These are phyloP conservation scores for Thymelicus acteon DNA, from an alignment of 2,888 invertebrate genomes.

Conservation along the genomic window DNA sequence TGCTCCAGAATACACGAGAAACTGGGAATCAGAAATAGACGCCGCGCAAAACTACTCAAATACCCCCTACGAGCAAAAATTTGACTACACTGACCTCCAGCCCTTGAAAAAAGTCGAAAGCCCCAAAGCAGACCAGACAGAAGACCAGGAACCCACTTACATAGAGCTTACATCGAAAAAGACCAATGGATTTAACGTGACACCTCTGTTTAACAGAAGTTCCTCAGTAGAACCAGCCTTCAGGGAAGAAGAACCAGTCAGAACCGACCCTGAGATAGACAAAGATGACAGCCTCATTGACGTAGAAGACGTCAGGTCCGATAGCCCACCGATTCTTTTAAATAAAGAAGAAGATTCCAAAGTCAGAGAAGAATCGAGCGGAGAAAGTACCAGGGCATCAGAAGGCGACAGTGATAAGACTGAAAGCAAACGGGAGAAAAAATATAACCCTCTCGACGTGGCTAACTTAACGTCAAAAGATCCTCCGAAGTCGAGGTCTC, in stretches of 20 bases:
- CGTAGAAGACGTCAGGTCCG: slow-evolving; percentile 76
- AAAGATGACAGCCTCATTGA: slow-evolving; percentile 80
- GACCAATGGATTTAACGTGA: slow-evolving; percentile 60
- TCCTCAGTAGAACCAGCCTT: slow-evolving; percentile 68
- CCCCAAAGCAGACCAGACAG: slow-evolving; percentile 63
- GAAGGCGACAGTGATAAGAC: slow-evolving; percentile 67
- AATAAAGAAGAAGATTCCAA: slow-evolving; percentile 51
- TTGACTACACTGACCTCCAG: slow-evolving; percentile 73
- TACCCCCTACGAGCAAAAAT: slow-evolving; percentile 72
- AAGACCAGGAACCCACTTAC: slow-evolving; percentile 75
- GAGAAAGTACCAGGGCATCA: slow-evolving; percentile 60
- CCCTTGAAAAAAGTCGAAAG: slow-evolving; percentile 76
- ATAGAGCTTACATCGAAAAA: slow-evolving; percentile 77
- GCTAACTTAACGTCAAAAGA: slow-evolving; percentile 86
- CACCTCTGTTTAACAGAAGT: slow-evolving; percentile 59
- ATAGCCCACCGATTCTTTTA: slow-evolving; percentile 59
- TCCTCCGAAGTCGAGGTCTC: slow-evolving; percentile 81
- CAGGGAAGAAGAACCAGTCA: slow-evolving; percentile 73
- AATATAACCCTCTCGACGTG: slow-evolving; percentile 86
- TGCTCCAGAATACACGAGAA: slow-evolving; percentile 76
- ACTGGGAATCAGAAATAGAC: slow-evolving; percentile 83
- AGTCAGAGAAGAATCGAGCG: slow-evolving; percentile 52
- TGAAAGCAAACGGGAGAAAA: slow-evolving; percentile 71
- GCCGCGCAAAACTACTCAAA: slow-evolving; percentile 75
- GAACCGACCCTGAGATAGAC: slow-evolving; percentile 78